Base-by-base conservation (phyloP, 2,888 invertebrate genomes). In the Piscicola geometra region DNA sequence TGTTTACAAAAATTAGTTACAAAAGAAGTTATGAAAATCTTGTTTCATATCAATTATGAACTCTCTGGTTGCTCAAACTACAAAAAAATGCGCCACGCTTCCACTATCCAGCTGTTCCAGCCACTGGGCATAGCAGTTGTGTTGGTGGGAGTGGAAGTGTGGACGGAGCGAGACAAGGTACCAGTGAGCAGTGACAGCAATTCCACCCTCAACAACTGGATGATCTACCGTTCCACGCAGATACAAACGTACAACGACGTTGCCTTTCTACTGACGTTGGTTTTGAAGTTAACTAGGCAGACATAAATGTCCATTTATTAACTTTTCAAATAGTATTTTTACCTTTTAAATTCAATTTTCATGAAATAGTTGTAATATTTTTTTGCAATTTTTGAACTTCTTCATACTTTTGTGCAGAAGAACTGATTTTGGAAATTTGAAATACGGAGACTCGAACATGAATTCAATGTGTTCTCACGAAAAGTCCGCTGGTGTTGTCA, bases 91-190 rank as follows among this genome's bases (percentile, higher is more conserved):
- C n/a, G n/a, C n/a, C n/a, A n/a, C n/a, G n/a, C n/a, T n/a, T n/a
- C n/a, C n/a, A n/a, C n/a, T n/a, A n/a, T n/a, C 33, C 60, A 73
- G 73, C n/a, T 73, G 1, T 73, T 50, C 64, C 73, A 73, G 41
- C 60, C 73, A 18, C 56, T 73, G 28, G 73, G 73, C 2, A 25
- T 73, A 18, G 32, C 28, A 3, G 60, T 73, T 3, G 64, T 73
- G n/a, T 35, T 73, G 1, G 73, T 73, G 33, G 73, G 73, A 21
- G 30, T 64, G 28, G 73, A 73, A 36, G 35, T 60, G 28, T 73
- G 73, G 73, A 21, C 32, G 35, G 60, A 28, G 5, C 18, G 21
- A 35, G 64, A 73, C 33, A 32, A 64, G 18, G 64, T 64, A 5
- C 15, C 9, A 33, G 28, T 73, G n/a, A 33, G 9, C n/a, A 28